Percentiles rank a stretch among this genome's conserved stretches.
Evolutionary conservation across 2,888 invertebrate genomes (phyloP).

Genomic region (Pollenia angustigena): DNA sequence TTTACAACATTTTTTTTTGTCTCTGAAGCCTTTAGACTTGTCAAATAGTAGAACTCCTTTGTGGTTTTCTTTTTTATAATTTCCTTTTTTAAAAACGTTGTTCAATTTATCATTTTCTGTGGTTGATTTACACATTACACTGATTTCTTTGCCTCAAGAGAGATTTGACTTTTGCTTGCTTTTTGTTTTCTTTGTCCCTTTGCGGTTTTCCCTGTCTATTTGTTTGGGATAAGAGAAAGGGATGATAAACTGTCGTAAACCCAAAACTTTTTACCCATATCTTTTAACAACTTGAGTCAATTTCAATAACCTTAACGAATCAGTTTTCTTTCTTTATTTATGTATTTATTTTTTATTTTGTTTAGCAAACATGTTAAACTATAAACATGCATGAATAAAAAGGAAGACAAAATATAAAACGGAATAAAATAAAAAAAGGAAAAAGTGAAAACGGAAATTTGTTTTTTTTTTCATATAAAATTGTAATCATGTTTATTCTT

Average conservation of each 20-base stretch:
- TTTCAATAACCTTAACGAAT: conserved; percentile 40
- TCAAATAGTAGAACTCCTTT: background rate
- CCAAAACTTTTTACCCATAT: conserved; percentile 28
- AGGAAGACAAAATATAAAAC: background rate
- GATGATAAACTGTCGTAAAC: conserved; percentile 11
- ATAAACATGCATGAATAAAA: background rate
- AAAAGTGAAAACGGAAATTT: conserved; percentile 6
- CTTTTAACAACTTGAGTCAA: conserved; percentile 24
- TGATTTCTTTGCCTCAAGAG: background rate
- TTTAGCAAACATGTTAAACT: background rate
- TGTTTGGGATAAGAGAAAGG: background rate
- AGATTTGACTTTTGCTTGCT: background rate
- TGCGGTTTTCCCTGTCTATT: background rate
- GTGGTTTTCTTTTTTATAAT: background rate
- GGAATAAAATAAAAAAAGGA: background rate
- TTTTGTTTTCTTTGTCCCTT: background rate
- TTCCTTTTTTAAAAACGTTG: background rate
- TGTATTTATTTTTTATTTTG: too few species aligned
- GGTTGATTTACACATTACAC: conserved; percentile 30
- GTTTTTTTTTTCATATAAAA: background rate
- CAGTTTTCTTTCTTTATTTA: background rate
- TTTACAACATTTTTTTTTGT: background rate
- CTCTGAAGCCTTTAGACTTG: background rate
- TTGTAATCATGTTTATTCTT: conserved; percentile 16
- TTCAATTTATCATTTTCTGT: conserved; percentile 5